Percentiles rank a stretch among this genome's conserved stretches.
phyloP scores from a whole-genome alignment of 2,113 vertebrate species.

The Hippocampus mohnikei region DNA sequence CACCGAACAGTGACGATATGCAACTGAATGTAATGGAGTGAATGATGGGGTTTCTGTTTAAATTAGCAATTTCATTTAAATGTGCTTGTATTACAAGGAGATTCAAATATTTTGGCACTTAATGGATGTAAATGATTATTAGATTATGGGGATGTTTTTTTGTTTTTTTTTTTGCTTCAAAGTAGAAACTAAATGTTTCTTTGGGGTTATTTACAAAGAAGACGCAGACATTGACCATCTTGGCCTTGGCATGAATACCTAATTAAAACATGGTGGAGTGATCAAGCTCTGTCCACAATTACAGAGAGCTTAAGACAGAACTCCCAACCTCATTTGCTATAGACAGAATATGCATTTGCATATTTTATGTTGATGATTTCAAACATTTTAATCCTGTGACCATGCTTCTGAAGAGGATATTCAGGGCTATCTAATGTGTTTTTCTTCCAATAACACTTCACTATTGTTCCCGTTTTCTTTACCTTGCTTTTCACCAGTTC shows the following conservation, averaged over 20 bases:
- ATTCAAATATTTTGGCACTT: constrained; percentile 24
- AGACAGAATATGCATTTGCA: constrained; percentile 32
- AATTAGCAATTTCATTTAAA: constrained; percentile 10
- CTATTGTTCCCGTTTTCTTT: constrained; percentile 50
- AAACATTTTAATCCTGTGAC: constrained; percentile 15
- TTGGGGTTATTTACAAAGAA: constrained; percentile 50
- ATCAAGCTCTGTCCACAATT: constrained; percentile 27
- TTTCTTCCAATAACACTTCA: constrained; percentile 31
- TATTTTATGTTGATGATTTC: constrained; percentile 31
- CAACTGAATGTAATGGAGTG: not conserved
- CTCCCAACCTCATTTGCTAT: constrained; percentile 18
- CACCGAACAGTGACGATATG: no score
- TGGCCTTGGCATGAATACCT: constrained; percentile 54
- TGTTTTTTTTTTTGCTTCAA: constrained; percentile 31
- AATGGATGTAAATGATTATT: constrained; percentile 37
- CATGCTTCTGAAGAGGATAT: constrained; percentile 46
- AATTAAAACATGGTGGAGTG: constrained; percentile 35
- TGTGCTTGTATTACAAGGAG: constrained; percentile 14
- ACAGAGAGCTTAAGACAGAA: constrained; percentile 35
- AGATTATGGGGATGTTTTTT: constrained; percentile 42
- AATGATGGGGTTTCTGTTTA: not conserved
- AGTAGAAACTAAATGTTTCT: constrained; percentile 56
- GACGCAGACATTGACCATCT: constrained; percentile 34
- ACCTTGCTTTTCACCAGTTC: constrained; percentile 60
- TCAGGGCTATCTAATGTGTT: constrained; percentile 47